Evolutionary conservation across 2,888 invertebrate species (phyloP).

Genomic region (Ochropleura leucogaster): DNA sequence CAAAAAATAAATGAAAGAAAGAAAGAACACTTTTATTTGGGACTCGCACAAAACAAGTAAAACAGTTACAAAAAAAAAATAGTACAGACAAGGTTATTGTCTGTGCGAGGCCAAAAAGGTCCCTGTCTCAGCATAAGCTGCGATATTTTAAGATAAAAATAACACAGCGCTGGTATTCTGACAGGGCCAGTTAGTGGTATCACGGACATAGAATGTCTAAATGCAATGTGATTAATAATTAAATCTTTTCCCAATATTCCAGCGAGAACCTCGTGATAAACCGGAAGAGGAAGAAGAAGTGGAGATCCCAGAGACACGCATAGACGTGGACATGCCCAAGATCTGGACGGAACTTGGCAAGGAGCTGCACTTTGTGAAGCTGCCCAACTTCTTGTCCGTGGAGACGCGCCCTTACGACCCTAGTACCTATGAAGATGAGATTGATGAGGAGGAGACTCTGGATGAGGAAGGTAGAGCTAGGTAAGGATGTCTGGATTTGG

Average conservation of each 20-base stretch:
- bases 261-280: slow-evolving; percentile 88
- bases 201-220: too few relatives aligned
- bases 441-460: slow-evolving; percentile 99
- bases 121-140: too few relatives aligned
- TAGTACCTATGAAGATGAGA: slow-evolving; percentile 99
- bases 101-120: too few relatives aligned
- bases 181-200: too few relatives aligned
- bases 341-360: slow-evolving; percentile 97
- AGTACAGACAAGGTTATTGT: too few relatives aligned
- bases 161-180: too few relatives aligned
- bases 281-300: slow-evolving; percentile 94
- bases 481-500: slow-evolving; percentile 58
- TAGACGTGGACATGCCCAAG: slow-evolving; percentile 99
- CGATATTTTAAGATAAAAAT: too few relatives aligned
- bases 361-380: slow-evolving; percentile 98
- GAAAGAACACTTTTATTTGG: too few relatives aligned
- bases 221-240: too few relatives aligned
- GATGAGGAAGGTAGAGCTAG: slow-evolving; percentile 99
- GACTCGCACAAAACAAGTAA: too few relatives aligned
- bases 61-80: too few relatives aligned
- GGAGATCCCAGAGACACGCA: slow-evolving; percentile 97
- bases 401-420: slow-evolving; percentile 99
- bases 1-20: background rate
- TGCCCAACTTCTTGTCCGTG: slow-evolving; percentile 99
- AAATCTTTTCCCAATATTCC: slow-evolving; percentile 1